Conservation (phyloP, 2,113 vertebrate genomes). For the Callipepla californica region DNA sequence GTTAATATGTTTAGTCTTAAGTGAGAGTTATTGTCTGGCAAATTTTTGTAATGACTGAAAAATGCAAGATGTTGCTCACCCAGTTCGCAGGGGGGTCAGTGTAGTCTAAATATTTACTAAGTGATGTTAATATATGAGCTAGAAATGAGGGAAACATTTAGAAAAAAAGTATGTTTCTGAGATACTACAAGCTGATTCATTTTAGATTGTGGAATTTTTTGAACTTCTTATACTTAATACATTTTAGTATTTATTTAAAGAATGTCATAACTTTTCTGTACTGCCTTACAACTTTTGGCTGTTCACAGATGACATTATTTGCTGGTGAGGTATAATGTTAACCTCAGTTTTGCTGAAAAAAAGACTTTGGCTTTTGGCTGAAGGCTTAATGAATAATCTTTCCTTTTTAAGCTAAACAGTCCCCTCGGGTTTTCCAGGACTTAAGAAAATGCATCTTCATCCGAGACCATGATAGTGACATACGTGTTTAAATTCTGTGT, state of each 20-base stretch:
- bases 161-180: slow-evolving; percentile 49
- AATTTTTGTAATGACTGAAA: not conserved
- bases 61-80: not conserved
- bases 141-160: slow-evolving; percentile 5
- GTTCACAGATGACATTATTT: slow-evolving; percentile 51
- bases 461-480: not conserved
- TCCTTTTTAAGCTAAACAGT: slow-evolving; percentile 42
- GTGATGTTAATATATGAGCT: slow-evolving; percentile 14
- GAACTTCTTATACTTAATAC: slow-evolving; percentile 26
- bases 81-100: not conserved
- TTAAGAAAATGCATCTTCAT: slow-evolving; percentile 10
- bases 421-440: slow-evolving; percentile 45
- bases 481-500: slow-evolving; percentile 12
- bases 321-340: slow-evolving; percentile 54
- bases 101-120: slow-evolving; percentile 28
- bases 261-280: slow-evolving; percentile 23
- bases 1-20: not conserved
- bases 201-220: slow-evolving; percentile 52
- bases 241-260: slow-evolving; percentile 58
- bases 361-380: slow-evolving; percentile 52
- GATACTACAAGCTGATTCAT: slow-evolving; percentile 25
- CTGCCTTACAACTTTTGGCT: slow-evolving; percentile 38
- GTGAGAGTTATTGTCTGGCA: not conserved
- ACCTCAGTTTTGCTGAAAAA: slow-evolving; percentile 56
- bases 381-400: slow-evolving; percentile 54